Evolutionary conservation across 1,140 invertebrate species (phyloP), one percentile per base, ranked within the genome.

Genomic region (Mylabris phalerata): DNA sequence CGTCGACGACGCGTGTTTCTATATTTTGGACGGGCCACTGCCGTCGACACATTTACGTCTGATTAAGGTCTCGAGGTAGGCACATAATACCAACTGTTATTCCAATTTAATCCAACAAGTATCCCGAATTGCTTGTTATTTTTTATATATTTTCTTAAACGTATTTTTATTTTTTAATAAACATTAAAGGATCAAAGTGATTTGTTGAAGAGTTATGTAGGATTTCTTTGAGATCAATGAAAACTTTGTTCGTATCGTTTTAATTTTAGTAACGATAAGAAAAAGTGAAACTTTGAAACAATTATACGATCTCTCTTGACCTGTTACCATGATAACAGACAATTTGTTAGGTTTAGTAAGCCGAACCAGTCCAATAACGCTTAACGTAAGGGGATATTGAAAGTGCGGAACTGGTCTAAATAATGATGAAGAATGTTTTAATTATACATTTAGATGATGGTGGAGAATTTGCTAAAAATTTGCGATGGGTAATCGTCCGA

Each of bases 351-450:
- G 41, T 54, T 54, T 55, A 44, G 46, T 19, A 19, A 19, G 32
- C 32, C 7, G 7, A 32, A 7, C 32, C 32, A 32, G 32, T 32
- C 32, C 32, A 32, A 32, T 32, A 32, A 4, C 32, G 32, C 32
- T 32, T 32, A 32, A 32, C 7, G 32, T 32, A 32, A 32, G 32
- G 32, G 32, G 32, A 7, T 32, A 24, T 32, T 1, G 10, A 42
- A 42, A 51, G 25, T 43, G 6, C 50, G 42, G 24, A 55, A 60
- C 38, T 9, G 24, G 43, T 38, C n/a, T 32, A 32, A 32, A 32
- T 70, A 70, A 70, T 68, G 67, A 69, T 71, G 70, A 72, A 72
- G 68, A 68, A 72, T 72, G 67, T 69, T 70, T 70, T 73, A 73
- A 73, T 73, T 73, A 73, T 68, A 59, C 63, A 67, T 68, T 67